phyloP scores from a whole-genome alignment of 2,113 vertebrate genomes.

The Tyrannus savana region DNA sequence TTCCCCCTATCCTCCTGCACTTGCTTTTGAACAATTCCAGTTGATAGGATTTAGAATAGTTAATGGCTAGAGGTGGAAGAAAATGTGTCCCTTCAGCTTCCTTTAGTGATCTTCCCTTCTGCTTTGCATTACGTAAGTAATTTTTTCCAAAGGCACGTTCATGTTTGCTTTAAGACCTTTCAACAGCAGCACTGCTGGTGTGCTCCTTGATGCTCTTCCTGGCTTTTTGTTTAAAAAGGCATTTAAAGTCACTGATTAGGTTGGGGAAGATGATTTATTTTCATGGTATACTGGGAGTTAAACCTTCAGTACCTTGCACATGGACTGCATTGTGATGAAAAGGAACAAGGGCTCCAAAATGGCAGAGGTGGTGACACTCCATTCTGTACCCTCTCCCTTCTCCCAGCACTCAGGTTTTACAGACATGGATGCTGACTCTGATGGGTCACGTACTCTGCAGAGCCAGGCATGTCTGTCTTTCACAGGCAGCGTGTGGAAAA shows the following conservation, averaged over 20 bases:
- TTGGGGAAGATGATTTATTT: neutral
- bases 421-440: neutral
- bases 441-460: rapidly evolving
- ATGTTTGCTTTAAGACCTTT: neutral
- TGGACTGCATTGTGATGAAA: neutral
- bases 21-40: neutral
- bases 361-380: neutral
- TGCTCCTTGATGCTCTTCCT: neutral
- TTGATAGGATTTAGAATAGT: slow-evolving; percentile 29
- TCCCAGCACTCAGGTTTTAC: neutral
- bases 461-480: neutral
- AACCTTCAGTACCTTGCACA: neutral
- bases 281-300: neutral
- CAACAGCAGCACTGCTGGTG: neutral
- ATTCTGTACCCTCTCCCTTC: neutral
- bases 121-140: neutral
- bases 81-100: neutral
- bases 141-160: neutral
- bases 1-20: neutral
- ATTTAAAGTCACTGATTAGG: neutral
- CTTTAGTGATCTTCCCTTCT: neutral
- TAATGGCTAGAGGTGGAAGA: neutral
- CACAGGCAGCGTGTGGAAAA: neutral
- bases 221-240: neutral
- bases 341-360: neutral